Conservation (phyloP, 2,888 invertebrate species). For the Orthosia gothica region DNA sequence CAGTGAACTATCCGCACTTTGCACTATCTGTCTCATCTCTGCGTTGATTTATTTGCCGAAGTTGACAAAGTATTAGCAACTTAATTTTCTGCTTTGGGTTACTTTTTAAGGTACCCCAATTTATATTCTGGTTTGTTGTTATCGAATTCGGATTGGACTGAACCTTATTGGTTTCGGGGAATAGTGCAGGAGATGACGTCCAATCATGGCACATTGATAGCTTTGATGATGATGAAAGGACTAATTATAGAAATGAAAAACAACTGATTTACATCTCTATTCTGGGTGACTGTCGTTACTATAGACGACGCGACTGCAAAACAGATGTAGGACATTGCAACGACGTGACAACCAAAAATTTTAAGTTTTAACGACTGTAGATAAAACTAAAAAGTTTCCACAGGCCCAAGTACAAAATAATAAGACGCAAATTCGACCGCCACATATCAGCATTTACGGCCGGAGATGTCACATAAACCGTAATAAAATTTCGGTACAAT, state of each 20-base stretch:
- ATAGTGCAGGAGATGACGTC: not conserved
- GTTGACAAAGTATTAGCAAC: constrained; percentile 60
- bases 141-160: not conserved
- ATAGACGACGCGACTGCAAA: not conserved
- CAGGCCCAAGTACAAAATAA: constrained; percentile 5
- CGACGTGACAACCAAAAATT: not conserved
- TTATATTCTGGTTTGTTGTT: constrained; percentile 24
- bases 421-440: constrained; percentile 57
- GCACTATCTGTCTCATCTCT: constrained; percentile 77
- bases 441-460: constrained; percentile 47
- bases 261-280: not conserved
- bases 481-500: constrained; percentile 76
- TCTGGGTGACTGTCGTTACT: not conserved
- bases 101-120: constrained; percentile 48
- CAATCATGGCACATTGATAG: not conserved
- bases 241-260: not conserved
- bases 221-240: too few relatives aligned
- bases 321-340: constrained; percentile 1
- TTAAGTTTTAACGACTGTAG: not conserved
- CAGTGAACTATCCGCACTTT: constrained; percentile 61
- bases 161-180: not conserved
- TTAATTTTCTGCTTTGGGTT: constrained; percentile 52
- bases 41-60: constrained; percentile 78
- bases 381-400: constrained; percentile 30
- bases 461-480: constrained; percentile 62